These are phyloP conservation scores for Micromesistius poutassou DNA, from an alignment of 2,797 vertebrate genomes.

Conservation along the genomic window DNA sequence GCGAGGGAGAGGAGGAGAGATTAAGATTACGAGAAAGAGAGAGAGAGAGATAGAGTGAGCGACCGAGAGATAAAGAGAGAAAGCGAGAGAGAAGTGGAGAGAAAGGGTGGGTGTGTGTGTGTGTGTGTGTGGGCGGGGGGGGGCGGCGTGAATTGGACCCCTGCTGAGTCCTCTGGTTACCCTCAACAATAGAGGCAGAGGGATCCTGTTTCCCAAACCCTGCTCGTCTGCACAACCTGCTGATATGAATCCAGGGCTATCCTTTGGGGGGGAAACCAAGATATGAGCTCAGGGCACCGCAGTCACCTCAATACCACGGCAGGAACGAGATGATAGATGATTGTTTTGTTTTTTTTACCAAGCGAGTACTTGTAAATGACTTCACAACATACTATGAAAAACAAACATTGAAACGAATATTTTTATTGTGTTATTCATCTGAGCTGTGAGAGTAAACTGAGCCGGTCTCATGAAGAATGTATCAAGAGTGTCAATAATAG, in stretches of 20 bases:
- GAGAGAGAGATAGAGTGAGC: constrained; percentile 6
- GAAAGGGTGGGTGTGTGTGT: background rate
- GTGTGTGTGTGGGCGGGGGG: background rate
- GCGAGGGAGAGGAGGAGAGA: background rate
- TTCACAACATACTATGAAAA: no score
- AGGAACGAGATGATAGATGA: background rate
- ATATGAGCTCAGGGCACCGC: constrained; percentile 11
- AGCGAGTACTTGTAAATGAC: no score
- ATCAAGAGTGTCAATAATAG: constrained; percentile 71
- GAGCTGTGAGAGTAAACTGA: constrained; percentile 57
- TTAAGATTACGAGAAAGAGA: background rate
- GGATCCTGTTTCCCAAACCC: constrained; percentile 59
- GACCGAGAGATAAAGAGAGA: background rate
- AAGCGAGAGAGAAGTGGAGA: background rate
- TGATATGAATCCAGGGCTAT: constrained; percentile 27
- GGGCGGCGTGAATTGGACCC: background rate
- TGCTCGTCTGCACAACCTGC: constrained; percentile 43
- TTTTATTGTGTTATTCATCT: background rate
- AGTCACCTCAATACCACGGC: background rate
- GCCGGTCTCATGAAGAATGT: constrained; percentile 65
- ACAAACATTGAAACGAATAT: background rate
- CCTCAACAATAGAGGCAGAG: constrained; percentile 37
- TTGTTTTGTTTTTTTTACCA: no score
- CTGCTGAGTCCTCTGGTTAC: constrained; percentile 51
- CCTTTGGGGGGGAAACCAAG: constrained; percentile 28